Percentiles rank a stretch among this genome's conserved stretches.
These are phyloP conservation scores for Agrilus cyanescens DNA, from an alignment of 2,888 invertebrate species.

Conservation along the genomic window DNA sequence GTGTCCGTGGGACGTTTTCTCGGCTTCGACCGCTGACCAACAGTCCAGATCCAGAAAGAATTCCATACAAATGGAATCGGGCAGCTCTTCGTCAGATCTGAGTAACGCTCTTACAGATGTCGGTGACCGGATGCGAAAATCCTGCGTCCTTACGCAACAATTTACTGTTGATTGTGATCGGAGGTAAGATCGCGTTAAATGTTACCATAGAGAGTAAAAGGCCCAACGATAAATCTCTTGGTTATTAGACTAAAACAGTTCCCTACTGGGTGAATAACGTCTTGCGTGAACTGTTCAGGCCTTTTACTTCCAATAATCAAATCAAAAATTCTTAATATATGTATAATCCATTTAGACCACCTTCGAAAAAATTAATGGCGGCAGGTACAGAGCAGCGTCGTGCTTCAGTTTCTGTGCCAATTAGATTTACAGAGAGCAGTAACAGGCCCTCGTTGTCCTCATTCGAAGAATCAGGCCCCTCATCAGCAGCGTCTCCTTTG, in stretches of 20 bases:
- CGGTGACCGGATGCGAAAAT: slow-evolving; percentile 48
- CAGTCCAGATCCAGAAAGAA: slow-evolving; percentile 46
- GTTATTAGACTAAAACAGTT: too few relatives aligned
- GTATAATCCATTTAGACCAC: too few relatives aligned
- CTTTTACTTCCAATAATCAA: too few relatives aligned
- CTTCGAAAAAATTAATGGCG: too few relatives aligned
- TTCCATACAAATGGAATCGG: slow-evolving; percentile 55
- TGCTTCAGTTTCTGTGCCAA: slow-evolving; percentile 35
- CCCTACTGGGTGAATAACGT: too few relatives aligned
- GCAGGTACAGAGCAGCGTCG: slow-evolving; percentile 27
- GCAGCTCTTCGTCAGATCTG: slow-evolving; percentile 65
- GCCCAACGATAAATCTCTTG: too few relatives aligned
- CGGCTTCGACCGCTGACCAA: slow-evolving; percentile 7
- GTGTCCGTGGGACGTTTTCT: slow-evolving; percentile 44
- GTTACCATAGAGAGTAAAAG: too few relatives aligned
- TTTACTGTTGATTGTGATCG: slow-evolving; percentile 53
- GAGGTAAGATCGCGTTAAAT: slow-evolving; percentile 1
- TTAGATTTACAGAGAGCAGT: slow-evolving; percentile 28
- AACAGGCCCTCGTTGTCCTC: slow-evolving; percentile 34
- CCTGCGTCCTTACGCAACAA: slow-evolving; percentile 52
- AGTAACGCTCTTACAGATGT: slow-evolving; percentile 45
- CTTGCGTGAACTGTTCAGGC: too few relatives aligned
- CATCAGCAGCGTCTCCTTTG: slow-evolving; percentile 13
- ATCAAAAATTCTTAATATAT: neutral
- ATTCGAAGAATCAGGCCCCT: slow-evolving; percentile 35